Evolutionary conservation across 2,113 vertebrate species (phyloP).

Genomic region (Xiphophorus hellerii): DNA sequence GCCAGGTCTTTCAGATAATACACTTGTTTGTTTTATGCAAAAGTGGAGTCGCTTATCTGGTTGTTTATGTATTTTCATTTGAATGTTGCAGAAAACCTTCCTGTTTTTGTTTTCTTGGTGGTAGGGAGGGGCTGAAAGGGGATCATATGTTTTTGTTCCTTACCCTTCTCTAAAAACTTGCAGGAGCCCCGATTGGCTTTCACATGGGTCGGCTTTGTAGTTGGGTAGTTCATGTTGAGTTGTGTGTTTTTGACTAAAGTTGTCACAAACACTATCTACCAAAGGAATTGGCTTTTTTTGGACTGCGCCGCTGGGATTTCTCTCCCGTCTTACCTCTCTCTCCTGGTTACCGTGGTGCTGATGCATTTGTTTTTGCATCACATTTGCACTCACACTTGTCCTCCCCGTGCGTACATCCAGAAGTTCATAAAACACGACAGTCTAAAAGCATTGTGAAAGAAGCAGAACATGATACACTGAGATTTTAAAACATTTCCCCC

Average conservation of each 20-base stretch:
- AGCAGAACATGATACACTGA: background rate
- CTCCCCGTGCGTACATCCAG: background rate
- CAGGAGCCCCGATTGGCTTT: slow-evolving; percentile 4
- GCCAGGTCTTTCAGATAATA: slow-evolving; percentile 47
- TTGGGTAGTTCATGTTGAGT: background rate
- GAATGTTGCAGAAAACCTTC: slow-evolving; percentile 23
- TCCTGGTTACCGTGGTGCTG: slow-evolving; percentile 6
- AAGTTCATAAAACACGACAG: background rate
- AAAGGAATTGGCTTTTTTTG: slow-evolving; percentile 41
- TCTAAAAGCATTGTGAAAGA: slow-evolving; percentile 1
- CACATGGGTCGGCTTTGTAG: background rate
- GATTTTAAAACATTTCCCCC: background rate
- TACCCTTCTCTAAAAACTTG: no score
- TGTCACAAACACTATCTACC: slow-evolving; percentile 60
- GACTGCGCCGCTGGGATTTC: slow-evolving; percentile 43
- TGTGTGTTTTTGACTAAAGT: slow-evolving; percentile 23
- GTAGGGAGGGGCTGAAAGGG: background rate
- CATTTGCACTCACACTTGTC: slow-evolving; percentile 8
- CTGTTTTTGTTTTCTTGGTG: slow-evolving; percentile 22
- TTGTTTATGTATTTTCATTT: slow-evolving; percentile 51
- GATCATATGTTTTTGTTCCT: background rate
- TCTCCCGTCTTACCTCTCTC: slow-evolving; percentile 5
- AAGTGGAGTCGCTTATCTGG: slow-evolving; percentile 38
- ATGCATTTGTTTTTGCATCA: slow-evolving; percentile 32
- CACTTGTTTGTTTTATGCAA: slow-evolving; percentile 48